Conservation (phyloP, 2,113 vertebrate genomes). For the Dasyornis broadbenti region DNA sequence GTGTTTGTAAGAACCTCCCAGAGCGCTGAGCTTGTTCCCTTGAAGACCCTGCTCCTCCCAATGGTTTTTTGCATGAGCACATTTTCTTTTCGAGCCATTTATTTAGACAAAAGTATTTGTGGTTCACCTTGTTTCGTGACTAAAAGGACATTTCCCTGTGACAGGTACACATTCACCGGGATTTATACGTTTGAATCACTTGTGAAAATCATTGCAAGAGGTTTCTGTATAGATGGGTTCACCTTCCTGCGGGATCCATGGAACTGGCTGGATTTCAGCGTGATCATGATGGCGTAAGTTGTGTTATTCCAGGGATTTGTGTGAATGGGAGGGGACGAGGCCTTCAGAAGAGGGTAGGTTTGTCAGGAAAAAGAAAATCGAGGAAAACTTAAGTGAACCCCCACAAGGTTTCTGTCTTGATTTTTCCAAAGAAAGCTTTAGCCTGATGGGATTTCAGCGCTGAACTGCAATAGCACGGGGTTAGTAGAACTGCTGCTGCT, state of each 20-base stretch:
- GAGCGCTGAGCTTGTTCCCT: background rate
- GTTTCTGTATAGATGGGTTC: conserved; percentile 94
- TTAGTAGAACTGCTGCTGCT: background rate
- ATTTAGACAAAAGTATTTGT: rapidly evolving
- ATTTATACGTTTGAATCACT: conserved; percentile 98
- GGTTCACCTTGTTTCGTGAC: background rate
- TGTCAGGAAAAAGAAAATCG: background rate
- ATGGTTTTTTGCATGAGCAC: rapidly evolving
- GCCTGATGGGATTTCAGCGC: background rate
- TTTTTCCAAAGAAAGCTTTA: background rate
- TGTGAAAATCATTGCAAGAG: conserved; percentile 96
- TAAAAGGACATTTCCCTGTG: rapidly evolving
- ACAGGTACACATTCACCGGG: conserved; percentile 96
- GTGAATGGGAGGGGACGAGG: rapidly evolving
- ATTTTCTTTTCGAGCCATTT: rapidly evolving
- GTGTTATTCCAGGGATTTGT: background rate
- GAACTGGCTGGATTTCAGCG: conserved; percentile 99
- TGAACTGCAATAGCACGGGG: rapidly evolving
- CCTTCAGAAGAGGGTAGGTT: background rate
- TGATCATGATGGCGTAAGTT: conserved; percentile 99
- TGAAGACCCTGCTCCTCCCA: background rate
- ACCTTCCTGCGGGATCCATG: conserved; percentile 95
- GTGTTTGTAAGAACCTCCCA: background rate
- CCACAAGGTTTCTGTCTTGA: background rate
- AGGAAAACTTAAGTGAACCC: background rate